phyloP scores from a whole-genome alignment of 2,888 invertebrate genomes.

The Drosophila monieri region DNA sequence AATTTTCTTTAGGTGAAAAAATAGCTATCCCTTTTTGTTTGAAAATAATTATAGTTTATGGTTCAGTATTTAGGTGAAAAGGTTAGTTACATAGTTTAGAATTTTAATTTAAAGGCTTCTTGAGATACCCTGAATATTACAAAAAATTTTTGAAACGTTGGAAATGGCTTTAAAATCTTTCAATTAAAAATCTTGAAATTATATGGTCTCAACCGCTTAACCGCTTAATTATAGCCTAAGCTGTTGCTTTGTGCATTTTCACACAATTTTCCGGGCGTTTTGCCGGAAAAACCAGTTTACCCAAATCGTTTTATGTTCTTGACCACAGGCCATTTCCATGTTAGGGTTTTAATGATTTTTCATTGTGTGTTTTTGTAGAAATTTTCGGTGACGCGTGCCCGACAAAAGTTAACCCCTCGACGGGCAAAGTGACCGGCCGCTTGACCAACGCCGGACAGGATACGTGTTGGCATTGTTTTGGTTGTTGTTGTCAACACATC shows the following conservation, averaged over 20 bases:
- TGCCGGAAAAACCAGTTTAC: constrained; percentile 51
- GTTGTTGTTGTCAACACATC: constrained; percentile 44
- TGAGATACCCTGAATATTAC: neutral
- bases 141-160: neutral
- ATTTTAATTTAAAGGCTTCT: neutral
- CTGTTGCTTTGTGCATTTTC: constrained; percentile 52
- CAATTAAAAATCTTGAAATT: neutral
- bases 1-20: neutral
- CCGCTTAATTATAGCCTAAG: constrained; percentile 50
- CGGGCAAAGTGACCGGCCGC: constrained; percentile 53
- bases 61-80: neutral
- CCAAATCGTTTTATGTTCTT: constrained; percentile 44
- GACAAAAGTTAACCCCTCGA: constrained; percentile 54
- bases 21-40: neutral
- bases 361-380: constrained; percentile 45
- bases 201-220: constrained; percentile 10
- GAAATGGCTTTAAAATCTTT: constrained; percentile 6
- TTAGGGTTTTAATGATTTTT: constrained; percentile 36
- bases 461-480: constrained; percentile 36
- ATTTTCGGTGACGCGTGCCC: constrained; percentile 56
- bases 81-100: neutral
- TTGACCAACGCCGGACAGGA: constrained; percentile 48
- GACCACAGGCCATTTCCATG: constrained; percentile 48
- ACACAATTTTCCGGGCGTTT: constrained; percentile 40
- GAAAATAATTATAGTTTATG: neutral